Evolutionary conservation across 2,888 invertebrate species (phyloP).

Genomic region (Rhogogaster chlorosoma): DNA sequence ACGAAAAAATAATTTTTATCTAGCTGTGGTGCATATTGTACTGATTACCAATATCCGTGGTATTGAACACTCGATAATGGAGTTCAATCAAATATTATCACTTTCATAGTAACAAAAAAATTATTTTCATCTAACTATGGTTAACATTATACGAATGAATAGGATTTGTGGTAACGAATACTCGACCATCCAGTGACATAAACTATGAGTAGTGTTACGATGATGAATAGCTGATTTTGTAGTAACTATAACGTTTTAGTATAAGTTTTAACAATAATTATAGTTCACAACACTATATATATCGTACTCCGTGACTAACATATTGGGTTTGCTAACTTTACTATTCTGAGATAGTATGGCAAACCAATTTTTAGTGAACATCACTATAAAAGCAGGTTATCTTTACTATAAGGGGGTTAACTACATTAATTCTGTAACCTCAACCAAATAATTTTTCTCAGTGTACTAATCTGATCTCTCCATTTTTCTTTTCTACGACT

Average conservation of each 20-base stretch:
- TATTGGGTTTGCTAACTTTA: background rate
- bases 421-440: background rate
- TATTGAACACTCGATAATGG: too few relatives aligned
- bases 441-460: slow-evolving; percentile 19
- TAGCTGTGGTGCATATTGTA: too few relatives aligned
- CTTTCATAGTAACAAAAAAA: background rate
- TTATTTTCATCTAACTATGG: background rate
- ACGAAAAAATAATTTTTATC: too few relatives aligned
- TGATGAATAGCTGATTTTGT: background rate
- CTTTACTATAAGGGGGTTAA: background rate
- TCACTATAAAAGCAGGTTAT: background rate
- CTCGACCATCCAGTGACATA: background rate
- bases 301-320: background rate
- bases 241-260: background rate
- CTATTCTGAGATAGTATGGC: slow-evolving; percentile 4
- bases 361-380: slow-evolving; percentile 14
- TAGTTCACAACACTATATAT: background rate
- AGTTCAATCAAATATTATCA: too few relatives aligned
- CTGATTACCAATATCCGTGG: too few relatives aligned
- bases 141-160: background rate
- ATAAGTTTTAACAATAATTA: background rate
- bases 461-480: too few relatives aligned
- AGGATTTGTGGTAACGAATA: background rate
- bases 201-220: background rate
- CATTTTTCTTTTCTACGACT: too few relatives aligned